Percentiles rank a stretch among this genome's conserved stretches.
Evolutionary conservation across 2,888 invertebrate genomes (phyloP).

Genomic region (Anoplius nigerrimus): DNA sequence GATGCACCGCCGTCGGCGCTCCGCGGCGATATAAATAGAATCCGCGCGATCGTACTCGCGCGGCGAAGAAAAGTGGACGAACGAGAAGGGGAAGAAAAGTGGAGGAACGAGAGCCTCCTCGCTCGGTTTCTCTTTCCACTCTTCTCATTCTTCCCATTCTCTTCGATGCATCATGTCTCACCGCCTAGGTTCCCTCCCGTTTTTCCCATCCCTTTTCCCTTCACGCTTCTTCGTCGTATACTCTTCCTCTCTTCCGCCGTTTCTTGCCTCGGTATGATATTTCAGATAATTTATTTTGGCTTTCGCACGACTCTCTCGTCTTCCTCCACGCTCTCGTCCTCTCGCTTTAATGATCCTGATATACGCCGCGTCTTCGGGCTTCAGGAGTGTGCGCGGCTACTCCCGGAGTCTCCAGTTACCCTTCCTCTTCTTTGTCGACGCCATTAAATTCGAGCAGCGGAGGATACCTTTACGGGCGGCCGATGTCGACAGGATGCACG

Average conservation of each 20-base stretch:
- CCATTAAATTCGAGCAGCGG: conserved; percentile 9
- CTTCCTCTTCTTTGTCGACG: conserved; percentile 26
- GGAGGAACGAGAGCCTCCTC: conserved; percentile 34
- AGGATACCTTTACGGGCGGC: not conserved
- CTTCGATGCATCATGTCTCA: too few species aligned
- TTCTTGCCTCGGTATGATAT: too few species aligned
- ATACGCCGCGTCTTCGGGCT: not conserved
- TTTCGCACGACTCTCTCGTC: too few species aligned
- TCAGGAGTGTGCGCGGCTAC: conserved; percentile 16
- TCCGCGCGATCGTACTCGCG: conserved; percentile 40
- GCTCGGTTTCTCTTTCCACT: conserved; percentile 5
- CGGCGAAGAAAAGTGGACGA: conserved; percentile 14
- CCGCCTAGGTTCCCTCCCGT: too few species aligned
- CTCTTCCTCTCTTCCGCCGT: too few species aligned
- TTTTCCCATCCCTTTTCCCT: too few species aligned
- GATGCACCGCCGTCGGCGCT: conserved; percentile 18
- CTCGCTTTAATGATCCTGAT: not conserved
- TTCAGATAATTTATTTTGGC: too few species aligned
- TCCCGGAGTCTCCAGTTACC: conserved; percentile 1
- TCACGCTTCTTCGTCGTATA: too few species aligned
- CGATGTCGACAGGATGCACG: not conserved
- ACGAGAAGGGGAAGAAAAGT: conserved; percentile 4
- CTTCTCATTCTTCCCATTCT: too few species aligned
- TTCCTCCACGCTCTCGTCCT: too few species aligned
- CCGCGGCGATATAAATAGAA: conserved; percentile 46